Evolutionary conservation across 2,797 vertebrate species (phyloP).

Genomic region (Artibeus jamaicensis): DNA sequence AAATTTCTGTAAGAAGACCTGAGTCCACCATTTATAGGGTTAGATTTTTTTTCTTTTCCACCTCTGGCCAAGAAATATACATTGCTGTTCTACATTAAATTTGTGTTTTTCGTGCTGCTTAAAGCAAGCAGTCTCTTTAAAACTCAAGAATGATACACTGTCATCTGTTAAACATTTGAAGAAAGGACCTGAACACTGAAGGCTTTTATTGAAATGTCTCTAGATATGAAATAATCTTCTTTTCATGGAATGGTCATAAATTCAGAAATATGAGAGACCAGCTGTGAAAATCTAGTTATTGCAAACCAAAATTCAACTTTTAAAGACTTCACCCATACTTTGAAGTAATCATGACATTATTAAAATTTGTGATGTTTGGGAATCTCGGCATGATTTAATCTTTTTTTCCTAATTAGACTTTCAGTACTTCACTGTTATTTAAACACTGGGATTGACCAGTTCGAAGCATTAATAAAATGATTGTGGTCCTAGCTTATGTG

Average conservation of each 20-base stretch:
- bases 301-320: constrained; percentile 50
- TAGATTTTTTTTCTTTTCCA: neutral
- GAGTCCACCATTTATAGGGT: neutral
- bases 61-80: constrained; percentile 36
- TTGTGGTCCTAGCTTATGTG: neutral
- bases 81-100: constrained; percentile 60
- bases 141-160: constrained; percentile 57
- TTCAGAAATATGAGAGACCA: constrained; percentile 46
- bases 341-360: constrained; percentile 27
- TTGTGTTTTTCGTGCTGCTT: constrained; percentile 45
- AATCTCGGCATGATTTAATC: constrained; percentile 8
- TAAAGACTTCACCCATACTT: constrained; percentile 31
- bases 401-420: constrained; percentile 8
- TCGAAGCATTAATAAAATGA: constrained; percentile 9
- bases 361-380: constrained; percentile 18
- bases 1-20: neutral
- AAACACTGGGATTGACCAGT: neutral
- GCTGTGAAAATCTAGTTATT: constrained; percentile 37
- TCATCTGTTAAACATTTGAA: constrained; percentile 72
- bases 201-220: constrained; percentile 72
- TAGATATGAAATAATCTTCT: constrained; percentile 66
- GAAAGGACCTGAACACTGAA: constrained; percentile 55
- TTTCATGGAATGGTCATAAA: constrained; percentile 63
- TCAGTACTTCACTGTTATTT: neutral
- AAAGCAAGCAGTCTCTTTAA: constrained; percentile 63